These are phyloP conservation scores for Melipona quadrifasciata DNA, from an alignment of 1,140 invertebrate genomes.

Conservation along the genomic window DNA sequence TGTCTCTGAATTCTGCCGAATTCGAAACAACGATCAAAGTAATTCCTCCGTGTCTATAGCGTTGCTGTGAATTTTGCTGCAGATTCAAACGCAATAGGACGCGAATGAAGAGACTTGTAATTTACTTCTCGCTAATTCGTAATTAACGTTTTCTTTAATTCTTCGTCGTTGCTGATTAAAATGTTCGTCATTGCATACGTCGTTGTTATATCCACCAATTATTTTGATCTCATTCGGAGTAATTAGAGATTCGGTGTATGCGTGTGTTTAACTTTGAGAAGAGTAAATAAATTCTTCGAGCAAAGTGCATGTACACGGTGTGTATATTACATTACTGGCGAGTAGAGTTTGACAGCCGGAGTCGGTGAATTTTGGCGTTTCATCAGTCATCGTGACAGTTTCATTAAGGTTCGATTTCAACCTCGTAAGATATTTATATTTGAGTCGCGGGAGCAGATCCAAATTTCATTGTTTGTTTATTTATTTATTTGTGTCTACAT, in stretches of 20 bases:
- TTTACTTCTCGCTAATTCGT: neutral
- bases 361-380: neutral
- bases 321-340: neutral
- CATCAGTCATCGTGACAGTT: neutral
- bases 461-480: too few species aligned
- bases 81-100: too few species aligned
- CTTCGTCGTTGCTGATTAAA: neutral
- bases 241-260: neutral
- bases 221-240: neutral
- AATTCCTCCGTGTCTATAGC: too few species aligned
- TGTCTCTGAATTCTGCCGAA: too few species aligned
- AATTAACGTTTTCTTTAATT: neutral
- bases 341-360: neutral
- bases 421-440: neutral
- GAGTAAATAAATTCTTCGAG: neutral
- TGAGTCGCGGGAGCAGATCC: neutral
- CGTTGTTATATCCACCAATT: neutral
- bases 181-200: neutral
- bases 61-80: too few species aligned
- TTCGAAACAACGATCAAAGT: too few species aligned
- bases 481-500: too few species aligned
- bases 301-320: neutral
- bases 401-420: neutral
- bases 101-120: too few species aligned
- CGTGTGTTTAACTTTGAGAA: neutral